A percentile compares a stretch with the other conserved stretches of the same genome.
Conservation (phyloP, 2,113 vertebrate genomes). For the Cyanoliseus patagonus region DNA sequence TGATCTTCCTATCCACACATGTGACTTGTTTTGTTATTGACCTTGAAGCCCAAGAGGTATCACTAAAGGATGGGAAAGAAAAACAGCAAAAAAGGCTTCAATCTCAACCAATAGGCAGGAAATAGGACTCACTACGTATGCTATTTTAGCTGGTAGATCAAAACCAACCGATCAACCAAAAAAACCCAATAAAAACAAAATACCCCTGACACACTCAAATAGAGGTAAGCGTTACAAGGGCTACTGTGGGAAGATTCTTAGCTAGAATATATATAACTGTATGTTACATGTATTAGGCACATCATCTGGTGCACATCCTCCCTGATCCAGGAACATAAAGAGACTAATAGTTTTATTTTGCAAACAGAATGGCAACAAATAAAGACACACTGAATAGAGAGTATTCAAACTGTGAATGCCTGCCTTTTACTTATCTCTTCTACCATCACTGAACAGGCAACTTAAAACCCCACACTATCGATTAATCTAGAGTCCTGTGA, state of each 20-base stretch:
- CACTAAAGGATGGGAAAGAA: not conserved
- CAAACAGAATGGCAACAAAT: not conserved
- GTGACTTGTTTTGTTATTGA: not conserved
- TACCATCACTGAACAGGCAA: not conserved
- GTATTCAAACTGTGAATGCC: not conserved
- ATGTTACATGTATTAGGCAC: not conserved
- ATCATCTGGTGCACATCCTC: not conserved
- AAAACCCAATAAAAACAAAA: not conserved
- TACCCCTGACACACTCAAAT: not conserved
- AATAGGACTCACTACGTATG: not conserved
- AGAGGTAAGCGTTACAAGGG: not conserved
- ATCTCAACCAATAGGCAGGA: not conserved
- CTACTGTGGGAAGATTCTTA: not conserved
- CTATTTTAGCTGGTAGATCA: not conserved
- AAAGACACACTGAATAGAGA: not conserved
- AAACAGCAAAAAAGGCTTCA: not conserved
- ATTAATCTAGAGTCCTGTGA: not conserved
- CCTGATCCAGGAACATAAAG: not conserved
- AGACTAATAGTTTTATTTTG: slow-evolving; percentile 3
- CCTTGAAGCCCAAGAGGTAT: not conserved
- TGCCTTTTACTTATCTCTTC: not conserved
- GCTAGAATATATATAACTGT: not conserved
- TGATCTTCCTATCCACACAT: not conserved
- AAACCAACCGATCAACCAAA: not conserved
- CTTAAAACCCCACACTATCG: not conserved